Evolutionary conservation across 2,797 vertebrate genomes (phyloP).

Genomic region (Triplophysa bombifrons): DNA sequence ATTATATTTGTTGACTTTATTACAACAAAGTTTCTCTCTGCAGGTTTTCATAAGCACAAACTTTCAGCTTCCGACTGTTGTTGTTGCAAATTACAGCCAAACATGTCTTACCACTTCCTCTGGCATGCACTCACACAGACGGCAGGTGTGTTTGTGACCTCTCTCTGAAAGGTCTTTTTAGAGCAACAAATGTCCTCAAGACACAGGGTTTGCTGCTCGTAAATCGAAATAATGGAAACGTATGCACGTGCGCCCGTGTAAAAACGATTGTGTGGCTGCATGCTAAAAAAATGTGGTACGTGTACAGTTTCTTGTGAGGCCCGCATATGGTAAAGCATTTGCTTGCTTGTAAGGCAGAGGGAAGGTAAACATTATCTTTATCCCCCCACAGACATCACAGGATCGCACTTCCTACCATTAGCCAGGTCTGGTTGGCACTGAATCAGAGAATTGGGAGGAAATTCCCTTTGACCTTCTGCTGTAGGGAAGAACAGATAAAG

Average conservation of each 20-base stretch:
- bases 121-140: slow-evolving; percentile 7
- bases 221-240: not conserved
- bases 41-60: slow-evolving; percentile 25
- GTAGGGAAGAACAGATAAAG: slow-evolving; percentile 58
- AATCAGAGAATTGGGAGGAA: slow-evolving; percentile 65
- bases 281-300: not conserved
- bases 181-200: not conserved
- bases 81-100: slow-evolving; percentile 29
- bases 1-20: no score
- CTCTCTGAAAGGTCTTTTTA: slow-evolving; percentile 25
- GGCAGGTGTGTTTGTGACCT: slow-evolving; percentile 52
- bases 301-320: not conserved
- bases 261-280: not conserved
- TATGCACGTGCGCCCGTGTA: not conserved
- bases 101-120: slow-evolving; percentile 38
- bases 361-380: slow-evolving; percentile 58
- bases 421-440: slow-evolving; percentile 60
- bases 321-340: slow-evolving; percentile 47
- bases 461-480: slow-evolving; percentile 39
- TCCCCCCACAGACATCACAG: slow-evolving; percentile 47
- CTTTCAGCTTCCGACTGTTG: slow-evolving; percentile 36
- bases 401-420: slow-evolving; percentile 31
- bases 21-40: not conserved
- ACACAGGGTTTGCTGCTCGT: not conserved
- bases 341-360: slow-evolving; percentile 16